Evolutionary conservation across 2,797 vertebrate genomes (phyloP).

Genomic region (Garrulus glandarius): DNA sequence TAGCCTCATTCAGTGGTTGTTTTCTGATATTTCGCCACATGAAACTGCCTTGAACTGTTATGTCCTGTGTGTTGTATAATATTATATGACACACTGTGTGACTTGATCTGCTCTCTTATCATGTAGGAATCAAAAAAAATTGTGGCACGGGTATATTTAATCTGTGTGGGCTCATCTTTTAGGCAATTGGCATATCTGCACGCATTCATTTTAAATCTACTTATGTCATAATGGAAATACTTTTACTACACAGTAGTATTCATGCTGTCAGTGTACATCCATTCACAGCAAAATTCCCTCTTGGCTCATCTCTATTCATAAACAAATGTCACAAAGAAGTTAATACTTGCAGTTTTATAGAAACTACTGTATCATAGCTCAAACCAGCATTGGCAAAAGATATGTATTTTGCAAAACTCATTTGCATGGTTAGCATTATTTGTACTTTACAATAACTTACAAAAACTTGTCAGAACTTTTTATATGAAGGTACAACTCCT

Average conservation of each 20-base stretch:
- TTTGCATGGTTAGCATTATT: background rate
- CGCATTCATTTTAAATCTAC: background rate
- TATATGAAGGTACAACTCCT: background rate
- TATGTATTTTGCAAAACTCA: background rate
- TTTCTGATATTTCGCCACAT: conserved; percentile 31
- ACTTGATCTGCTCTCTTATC: background rate
- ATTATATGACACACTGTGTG: background rate
- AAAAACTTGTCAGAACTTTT: background rate
- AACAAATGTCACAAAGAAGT: conserved; percentile 1
- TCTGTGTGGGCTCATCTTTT: background rate
- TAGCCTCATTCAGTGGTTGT: background rate
- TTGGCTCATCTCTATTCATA: background rate
- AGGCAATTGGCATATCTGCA: background rate
- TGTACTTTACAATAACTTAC: background rate
- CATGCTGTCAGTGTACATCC: background rate
- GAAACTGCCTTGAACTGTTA: background rate
- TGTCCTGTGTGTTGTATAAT: background rate
- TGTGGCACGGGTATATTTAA: background rate
- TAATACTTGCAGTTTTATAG: background rate
- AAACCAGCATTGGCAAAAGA: background rate
- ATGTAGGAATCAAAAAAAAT: background rate
- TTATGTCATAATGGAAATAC: background rate
- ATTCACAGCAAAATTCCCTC: background rate
- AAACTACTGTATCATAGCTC: background rate
- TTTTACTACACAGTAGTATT: background rate